Percentiles rank a stretch among this genome's conserved stretches.
These are phyloP conservation scores for Chymomyza procnemis DNA, from an alignment of 2,888 invertebrate genomes.

Conservation along the genomic window DNA sequence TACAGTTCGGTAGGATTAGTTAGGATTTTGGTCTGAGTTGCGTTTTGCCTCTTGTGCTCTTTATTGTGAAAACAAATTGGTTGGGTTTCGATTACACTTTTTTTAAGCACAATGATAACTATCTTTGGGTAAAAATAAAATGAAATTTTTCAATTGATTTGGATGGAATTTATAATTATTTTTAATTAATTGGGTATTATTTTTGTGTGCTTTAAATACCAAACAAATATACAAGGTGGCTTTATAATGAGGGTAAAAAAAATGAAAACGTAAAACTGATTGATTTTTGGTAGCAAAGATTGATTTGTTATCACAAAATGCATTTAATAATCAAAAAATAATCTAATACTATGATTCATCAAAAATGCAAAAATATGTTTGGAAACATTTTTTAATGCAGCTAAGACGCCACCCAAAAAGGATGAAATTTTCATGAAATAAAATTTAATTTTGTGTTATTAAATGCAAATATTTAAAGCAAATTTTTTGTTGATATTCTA, in stretches of 20 bases:
- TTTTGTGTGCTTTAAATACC: not conserved
- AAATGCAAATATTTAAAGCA: too few species aligned
- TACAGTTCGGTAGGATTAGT: constrained; percentile 10
- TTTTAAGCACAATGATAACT: not conserved
- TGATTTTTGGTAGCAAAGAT: too few species aligned
- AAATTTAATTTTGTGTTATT: too few species aligned
- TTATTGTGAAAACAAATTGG: not conserved
- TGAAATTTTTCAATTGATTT: not conserved
- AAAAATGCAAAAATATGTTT: too few species aligned
- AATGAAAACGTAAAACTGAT: too few species aligned
- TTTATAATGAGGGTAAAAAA: not conserved
- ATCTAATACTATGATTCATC: too few species aligned
- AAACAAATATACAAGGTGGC: not conserved
- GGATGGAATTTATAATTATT: not conserved
- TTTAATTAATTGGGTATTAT: not conserved
- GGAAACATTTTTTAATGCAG: too few species aligned
- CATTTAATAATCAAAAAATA: too few species aligned
- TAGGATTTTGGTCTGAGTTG: constrained; percentile 7
- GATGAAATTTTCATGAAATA: too few species aligned
- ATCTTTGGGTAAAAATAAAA: not conserved
- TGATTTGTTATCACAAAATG: too few species aligned
- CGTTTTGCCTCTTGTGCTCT: not conserved
- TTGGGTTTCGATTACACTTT: not conserved
- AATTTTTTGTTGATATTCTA: too few species aligned
- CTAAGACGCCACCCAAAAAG: too few species aligned